Evolutionary conservation across 2,113 vertebrate species (phyloP), one percentile per base, ranked within the genome.

Genomic region (Polypterus bichir): DNA sequence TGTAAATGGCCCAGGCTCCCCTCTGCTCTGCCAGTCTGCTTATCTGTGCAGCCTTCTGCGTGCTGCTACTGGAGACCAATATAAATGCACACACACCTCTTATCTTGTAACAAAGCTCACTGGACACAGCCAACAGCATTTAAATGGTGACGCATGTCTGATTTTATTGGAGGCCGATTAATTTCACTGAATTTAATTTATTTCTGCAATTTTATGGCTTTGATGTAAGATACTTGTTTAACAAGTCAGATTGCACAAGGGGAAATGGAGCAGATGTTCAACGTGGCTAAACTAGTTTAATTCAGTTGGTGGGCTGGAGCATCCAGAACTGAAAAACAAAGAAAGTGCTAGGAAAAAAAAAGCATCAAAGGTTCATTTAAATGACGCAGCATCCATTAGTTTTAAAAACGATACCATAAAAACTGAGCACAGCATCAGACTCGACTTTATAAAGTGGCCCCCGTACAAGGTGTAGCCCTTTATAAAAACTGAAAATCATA

Each of bases 1-100:
- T 91, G 86, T 80, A 86, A 89, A 91, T 89, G 69, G 56, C 57
- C 10, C 57, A 10, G 66, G 72, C 67, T 74, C 73, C 74, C 61
- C 76, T 81, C 71, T 71, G 64, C 78, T 78, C 73, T 73, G 81
- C 84, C 85, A 81, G 83, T 71, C 70, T 80, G 80, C 88, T 88
- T 90, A 89, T 91, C 87, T 88, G 79, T 83, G 78, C 74, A 83
- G 86, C 86, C 81, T 82, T 81, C 84, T 88, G 81, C 86, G 81
- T 77, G 80, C 82, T 78, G 88, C 85, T 84, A 58, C 73, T 73
- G 80, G 85, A 85, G 81, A 81, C 80, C 83, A 56, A 64, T 51
- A 77, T 76, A 69, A 76, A 81, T 51, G 69, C 77, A 65, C 61
- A 76, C 65, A 72, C 65, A 76, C 72, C 81, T 83, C 86, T 87